Evolutionary conservation across 2,888 invertebrate genomes (phyloP).

Genomic region (Euproctis similis): DNA sequence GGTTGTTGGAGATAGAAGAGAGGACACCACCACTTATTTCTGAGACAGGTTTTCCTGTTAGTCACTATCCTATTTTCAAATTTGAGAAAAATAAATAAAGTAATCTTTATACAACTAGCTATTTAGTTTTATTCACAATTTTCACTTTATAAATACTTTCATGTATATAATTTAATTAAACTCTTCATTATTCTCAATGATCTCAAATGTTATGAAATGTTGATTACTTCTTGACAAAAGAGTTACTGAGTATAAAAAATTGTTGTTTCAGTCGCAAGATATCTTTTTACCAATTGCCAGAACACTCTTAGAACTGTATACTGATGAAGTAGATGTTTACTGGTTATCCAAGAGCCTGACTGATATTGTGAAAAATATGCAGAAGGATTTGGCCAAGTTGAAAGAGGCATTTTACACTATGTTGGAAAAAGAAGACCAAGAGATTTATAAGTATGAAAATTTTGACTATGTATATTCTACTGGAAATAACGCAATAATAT

Average conservation of each 20-base stretch:
- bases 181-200: too few species aligned
- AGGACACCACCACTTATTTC: conserved; percentile 46
- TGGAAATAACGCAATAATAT: too few species aligned
- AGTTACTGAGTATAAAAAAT: too few species aligned
- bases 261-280: conserved; percentile 57
- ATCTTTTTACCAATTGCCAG: conserved; percentile 80
- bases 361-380: conserved; percentile 79
- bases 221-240: too few species aligned
- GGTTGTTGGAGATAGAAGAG: conserved; percentile 84
- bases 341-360: conserved; percentile 88
- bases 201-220: too few species aligned
- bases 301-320: conserved; percentile 81
- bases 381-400: conserved; percentile 78
- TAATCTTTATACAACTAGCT: too few species aligned
- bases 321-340: conserved; percentile 85
- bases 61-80: too few species aligned
- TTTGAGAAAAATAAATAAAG: too few species aligned
- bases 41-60: conserved; percentile 51
- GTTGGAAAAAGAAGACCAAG: conserved; percentile 86
- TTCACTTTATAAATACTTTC: too few species aligned
- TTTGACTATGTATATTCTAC: too few species aligned
- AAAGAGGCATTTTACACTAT: conserved; percentile 80
- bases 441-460: conserved; percentile 80
- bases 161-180: too few species aligned
- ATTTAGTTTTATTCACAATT: too few species aligned